Base-by-base conservation (phyloP, 2,113 vertebrate genomes). In the Hippocampus mohnikei region DNA sequence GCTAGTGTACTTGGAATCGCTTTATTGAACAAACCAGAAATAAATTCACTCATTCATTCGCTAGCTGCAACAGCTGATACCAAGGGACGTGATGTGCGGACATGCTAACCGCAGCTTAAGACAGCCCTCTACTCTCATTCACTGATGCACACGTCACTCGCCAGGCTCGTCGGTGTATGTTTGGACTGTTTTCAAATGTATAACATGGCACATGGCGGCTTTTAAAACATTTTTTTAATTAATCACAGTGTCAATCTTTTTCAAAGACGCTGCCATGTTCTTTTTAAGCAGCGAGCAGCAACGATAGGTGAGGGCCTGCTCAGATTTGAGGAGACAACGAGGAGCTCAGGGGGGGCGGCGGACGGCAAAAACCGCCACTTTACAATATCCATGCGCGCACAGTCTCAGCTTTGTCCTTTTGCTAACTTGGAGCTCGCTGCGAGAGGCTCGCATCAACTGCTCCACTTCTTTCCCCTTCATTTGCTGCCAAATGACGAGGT, bases 401-500 rank as follows among this genome's bases (percentile, higher is more conserved):
- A 86, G 85, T 82, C 80, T 77, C 70, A 66, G 84, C 88, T 84
- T 87, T 89, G 86, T 87, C 81, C 81, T 58, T 25, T 3, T 76
- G 73, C 79, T 60, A 76, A 75, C 74, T 79, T 72, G 63, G 76
- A 21, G 72, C 74, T 72, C 78, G 55, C 62, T n/a, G 66, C 73
- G 67, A 76, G 83, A 82, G 21, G 74, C 73, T 27, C 79, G 81
- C 84, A 77, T 72, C 67, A 84, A 88, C 79, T 48, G 80, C 84
- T 84, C 75, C 73, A 8, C 72, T 81, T 85, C 81, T 76, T 87
- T 86, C 80, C 80, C 83, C 87, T 89, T 89, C 85, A 87, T 90
- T 89, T 88, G 78, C 85, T 89, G 88, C 87, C 90, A 91, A 88
- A 82, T 80, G 82, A 88, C 79, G 80, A 74, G 40, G 76, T 83